phyloP scores from a whole-genome alignment of 1,140 invertebrate species.

The Drosophila grimshawi region DNA sequence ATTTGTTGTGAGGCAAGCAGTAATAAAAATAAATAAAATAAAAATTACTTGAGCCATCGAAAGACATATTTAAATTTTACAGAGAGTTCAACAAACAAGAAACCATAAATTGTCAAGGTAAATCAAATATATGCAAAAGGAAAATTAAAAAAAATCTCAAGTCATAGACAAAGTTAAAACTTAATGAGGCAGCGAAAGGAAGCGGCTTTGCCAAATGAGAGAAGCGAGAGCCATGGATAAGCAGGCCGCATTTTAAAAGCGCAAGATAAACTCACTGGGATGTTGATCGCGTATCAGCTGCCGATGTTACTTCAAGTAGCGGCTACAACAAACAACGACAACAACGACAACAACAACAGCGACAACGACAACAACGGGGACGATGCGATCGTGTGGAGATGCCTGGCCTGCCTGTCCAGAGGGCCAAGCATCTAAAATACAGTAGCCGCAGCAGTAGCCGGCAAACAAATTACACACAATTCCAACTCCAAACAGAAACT shows the following conservation, averaged over 20 bases:
- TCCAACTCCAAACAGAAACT: constrained; percentile 81
- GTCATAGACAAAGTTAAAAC: constrained; percentile 33
- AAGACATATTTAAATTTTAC: not conserved
- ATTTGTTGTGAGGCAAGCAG: too few relatives aligned
- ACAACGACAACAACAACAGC: constrained; percentile 9
- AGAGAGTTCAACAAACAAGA: not conserved
- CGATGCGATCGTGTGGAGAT: constrained; percentile 65
- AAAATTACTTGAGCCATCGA: not conserved
- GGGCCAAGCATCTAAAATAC: constrained; percentile 57
- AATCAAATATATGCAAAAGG: not conserved
- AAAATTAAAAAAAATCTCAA: constrained; percentile 8
- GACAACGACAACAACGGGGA: not conserved
- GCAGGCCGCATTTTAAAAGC: constrained; percentile 59
- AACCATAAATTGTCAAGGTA: too few relatives aligned
- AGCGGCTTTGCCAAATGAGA: constrained; percentile 17
- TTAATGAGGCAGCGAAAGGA: constrained; percentile 6
- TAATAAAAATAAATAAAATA: not conserved
- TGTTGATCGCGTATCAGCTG: constrained; percentile 66
- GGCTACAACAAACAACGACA: constrained; percentile 74
- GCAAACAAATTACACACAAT: constrained; percentile 81
- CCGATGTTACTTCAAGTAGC: constrained; percentile 52
- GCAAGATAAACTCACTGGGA: constrained; percentile 71
- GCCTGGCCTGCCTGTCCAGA: constrained; percentile 34
- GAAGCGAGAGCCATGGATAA: constrained; percentile 12
- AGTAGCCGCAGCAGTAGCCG: constrained; percentile 77